Evolutionary conservation across 2,113 vertebrate genomes (phyloP).

Genomic region (Phasianus colchicus): DNA sequence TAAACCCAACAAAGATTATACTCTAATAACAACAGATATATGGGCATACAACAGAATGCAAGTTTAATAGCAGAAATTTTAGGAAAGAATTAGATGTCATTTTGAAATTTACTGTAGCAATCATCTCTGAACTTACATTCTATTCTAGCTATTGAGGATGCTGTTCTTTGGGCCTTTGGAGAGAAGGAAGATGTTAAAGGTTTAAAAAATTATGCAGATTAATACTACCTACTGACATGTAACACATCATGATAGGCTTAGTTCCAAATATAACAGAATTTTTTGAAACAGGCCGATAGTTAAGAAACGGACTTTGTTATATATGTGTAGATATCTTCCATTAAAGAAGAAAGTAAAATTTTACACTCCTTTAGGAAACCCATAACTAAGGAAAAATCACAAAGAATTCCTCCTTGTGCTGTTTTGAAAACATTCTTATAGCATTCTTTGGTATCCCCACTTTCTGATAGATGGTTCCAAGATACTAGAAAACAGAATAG

Average conservation of each 20-base stretch:
- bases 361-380: neutral
- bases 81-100: constrained; percentile 21
- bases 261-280: neutral
- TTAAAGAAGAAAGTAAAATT: neutral
- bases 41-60: neutral
- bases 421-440: neutral
- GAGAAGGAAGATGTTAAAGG: neutral
- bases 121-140: constrained; percentile 3
- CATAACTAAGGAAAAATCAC: neutral
- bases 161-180: neutral
- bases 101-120: constrained; percentile 19
- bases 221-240: neutral
- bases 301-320: neutral
- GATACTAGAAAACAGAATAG: neutral
- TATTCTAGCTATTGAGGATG: neutral
- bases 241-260: neutral
- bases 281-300: neutral
- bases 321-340: neutral
- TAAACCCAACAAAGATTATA: neutral
- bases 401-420: neutral
- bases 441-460: neutral
- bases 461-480: neutral
- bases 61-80: neutral
- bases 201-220: neutral
- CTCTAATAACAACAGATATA: neutral